Conservation (phyloP, 2,797 vertebrate species). For the Masticophis lateralis region DNA sequence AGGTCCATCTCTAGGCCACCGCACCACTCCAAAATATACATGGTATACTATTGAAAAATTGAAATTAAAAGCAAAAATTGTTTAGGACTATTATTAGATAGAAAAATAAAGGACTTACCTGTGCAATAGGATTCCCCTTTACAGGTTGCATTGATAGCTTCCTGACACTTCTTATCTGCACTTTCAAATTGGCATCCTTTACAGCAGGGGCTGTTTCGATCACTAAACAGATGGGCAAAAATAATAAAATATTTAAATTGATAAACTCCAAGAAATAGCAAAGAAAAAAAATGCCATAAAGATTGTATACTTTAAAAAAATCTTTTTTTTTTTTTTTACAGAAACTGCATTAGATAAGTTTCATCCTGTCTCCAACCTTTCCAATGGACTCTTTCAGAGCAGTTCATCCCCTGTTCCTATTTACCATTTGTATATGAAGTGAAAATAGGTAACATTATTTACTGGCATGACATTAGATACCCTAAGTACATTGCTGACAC, state of each 20-base stretch:
- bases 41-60: conserved; percentile 23
- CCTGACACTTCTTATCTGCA: conserved; percentile 86
- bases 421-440: neutral
- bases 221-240: conserved; percentile 68
- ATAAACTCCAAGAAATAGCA: neutral
- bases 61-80: neutral
- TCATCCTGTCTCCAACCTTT: neutral
- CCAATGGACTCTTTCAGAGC: neutral
- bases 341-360: neutral
- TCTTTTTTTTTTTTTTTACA: too few relatives aligned
- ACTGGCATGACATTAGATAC: neutral
- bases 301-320: neutral
- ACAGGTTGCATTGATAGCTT: conserved; percentile 92
- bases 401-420: neutral
- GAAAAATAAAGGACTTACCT: conserved; percentile 72
- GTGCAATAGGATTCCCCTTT: conserved; percentile 90
- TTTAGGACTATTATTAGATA: neutral
- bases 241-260: neutral
- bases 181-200: conserved; percentile 82
- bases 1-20: too few relatives aligned
- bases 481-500: neutral
- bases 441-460: neutral
- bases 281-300: neutral
- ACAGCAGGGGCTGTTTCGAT: conserved; percentile 95
- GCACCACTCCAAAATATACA: neutral